phyloP scores from a whole-genome alignment of 2,797 vertebrate species.

The Megalops cyprinoides region DNA sequence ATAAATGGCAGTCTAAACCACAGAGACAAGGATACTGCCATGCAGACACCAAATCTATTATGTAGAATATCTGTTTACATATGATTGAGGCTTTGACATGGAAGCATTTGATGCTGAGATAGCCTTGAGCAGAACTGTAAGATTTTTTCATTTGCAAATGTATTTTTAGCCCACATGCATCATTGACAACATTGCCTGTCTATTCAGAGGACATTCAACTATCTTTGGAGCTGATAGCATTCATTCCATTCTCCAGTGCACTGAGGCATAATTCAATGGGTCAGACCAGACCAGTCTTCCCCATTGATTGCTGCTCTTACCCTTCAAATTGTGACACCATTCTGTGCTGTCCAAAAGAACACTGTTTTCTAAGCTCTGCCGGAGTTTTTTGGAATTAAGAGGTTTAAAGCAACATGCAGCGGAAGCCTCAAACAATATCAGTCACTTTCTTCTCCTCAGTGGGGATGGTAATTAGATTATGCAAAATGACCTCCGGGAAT shows the following conservation, averaged over 20 bases:
- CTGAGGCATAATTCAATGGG: neutral
- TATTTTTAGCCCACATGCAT: too few relatives aligned
- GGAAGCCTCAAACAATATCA: neutral
- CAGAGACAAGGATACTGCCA: too few relatives aligned
- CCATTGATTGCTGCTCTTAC: neutral
- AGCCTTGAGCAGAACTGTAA: too few relatives aligned
- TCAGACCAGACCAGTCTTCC: neutral
- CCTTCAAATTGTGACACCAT: constrained; percentile 2
- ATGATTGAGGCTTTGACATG: too few relatives aligned
- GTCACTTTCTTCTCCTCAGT: neutral
- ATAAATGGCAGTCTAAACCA: too few relatives aligned
- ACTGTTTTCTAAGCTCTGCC: neutral
- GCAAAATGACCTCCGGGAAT: constrained; percentile 5
- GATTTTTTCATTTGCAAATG: too few relatives aligned
- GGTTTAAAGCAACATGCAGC: neutral
- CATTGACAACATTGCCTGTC: too few relatives aligned
- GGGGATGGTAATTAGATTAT: neutral
- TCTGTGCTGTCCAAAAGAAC: neutral
- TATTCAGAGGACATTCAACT: too few relatives aligned
- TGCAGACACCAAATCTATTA: too few relatives aligned
- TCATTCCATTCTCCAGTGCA: neutral
- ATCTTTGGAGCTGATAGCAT: neutral
- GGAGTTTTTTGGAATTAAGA: neutral
- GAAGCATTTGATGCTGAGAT: too few relatives aligned
- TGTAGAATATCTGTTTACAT: too few relatives aligned